phyloP scores from a whole-genome alignment of 2,113 vertebrate genomes.

The Phalacrocorax brasilianus region DNA sequence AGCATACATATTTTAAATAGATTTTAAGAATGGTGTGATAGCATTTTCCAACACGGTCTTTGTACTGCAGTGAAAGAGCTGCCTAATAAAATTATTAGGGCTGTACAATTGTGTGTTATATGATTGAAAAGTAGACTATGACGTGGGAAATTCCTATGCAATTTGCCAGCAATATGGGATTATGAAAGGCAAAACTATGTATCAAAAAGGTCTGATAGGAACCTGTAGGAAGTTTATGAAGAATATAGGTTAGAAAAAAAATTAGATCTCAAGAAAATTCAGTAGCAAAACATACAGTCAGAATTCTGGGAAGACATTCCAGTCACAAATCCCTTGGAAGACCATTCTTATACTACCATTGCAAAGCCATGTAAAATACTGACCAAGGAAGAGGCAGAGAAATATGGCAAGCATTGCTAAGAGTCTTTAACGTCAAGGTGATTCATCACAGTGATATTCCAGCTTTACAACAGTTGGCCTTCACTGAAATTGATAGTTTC shows the following conservation, averaged over 20 bases:
- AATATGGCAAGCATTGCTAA: neutral
- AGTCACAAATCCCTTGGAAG: neutral
- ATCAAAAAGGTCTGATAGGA: neutral
- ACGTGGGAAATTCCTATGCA: neutral
- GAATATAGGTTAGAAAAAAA: rapidly evolving
- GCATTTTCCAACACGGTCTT: neutral
- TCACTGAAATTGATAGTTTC: neutral
- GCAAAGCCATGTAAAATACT: neutral
- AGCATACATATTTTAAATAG: neutral
- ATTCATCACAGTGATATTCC: neutral
- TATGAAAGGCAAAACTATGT: neutral
- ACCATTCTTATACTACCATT: neutral
- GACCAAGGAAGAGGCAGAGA: neutral
- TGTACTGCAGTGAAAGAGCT: neutral
- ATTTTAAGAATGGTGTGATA: neutral
- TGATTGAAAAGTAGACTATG: neutral
- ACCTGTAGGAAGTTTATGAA: neutral
- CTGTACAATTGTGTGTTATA: neutral
- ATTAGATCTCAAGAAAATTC: neutral
- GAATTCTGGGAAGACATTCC: neutral
- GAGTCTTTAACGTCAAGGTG: neutral
- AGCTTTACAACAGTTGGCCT: neutral
- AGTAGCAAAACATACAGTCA: neutral
- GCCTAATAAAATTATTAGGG: neutral
- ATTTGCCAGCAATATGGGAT: neutral